A percentile compares a stretch with the other conserved stretches of the same genome.
These are phyloP conservation scores for Leptopilina boulardi DNA, from an alignment of 1,140 invertebrate genomes.

Conservation along the genomic window DNA sequence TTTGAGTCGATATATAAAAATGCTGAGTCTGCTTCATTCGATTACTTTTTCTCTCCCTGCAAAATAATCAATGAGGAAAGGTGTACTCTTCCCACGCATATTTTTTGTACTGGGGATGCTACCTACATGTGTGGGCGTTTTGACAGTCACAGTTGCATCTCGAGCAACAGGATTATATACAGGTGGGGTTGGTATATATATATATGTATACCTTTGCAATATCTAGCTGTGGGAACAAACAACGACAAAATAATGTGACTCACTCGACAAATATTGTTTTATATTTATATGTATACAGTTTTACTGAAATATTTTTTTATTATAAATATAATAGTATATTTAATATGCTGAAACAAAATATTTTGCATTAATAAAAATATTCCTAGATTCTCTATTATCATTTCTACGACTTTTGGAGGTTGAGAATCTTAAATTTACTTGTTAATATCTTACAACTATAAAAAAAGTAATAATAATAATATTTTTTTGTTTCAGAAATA, in stretches of 20 bases:
- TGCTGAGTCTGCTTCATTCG: slow-evolving; percentile 29
- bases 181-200: slow-evolving; percentile 6
- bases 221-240: slow-evolving; percentile 29
- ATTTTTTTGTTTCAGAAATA: too few relatives aligned
- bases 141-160: slow-evolving; percentile 31
- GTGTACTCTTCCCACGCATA: slow-evolving; percentile 31
- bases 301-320: too few relatives aligned
- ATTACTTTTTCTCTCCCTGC: slow-evolving; percentile 9
- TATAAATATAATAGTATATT: too few relatives aligned
- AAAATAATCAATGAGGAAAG: slow-evolving; percentile 16
- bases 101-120: slow-evolving; percentile 13
- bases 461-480: too few relatives aligned
- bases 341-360: too few relatives aligned
- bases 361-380: too few relatives aligned
- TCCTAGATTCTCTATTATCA: too few relatives aligned
- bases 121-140: slow-evolving; percentile 23
- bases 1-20: not conserved
- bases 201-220: not conserved
- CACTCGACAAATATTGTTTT: not conserved
- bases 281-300: not conserved
- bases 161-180: slow-evolving; percentile 4
- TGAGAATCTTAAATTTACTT: too few relatives aligned
- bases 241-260: not conserved
- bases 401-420: too few relatives aligned
- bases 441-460: too few relatives aligned